These are phyloP conservation scores for Cherax quadricarinatus DNA, from an alignment of 1,140 invertebrate genomes.

Conservation along the genomic window DNA sequence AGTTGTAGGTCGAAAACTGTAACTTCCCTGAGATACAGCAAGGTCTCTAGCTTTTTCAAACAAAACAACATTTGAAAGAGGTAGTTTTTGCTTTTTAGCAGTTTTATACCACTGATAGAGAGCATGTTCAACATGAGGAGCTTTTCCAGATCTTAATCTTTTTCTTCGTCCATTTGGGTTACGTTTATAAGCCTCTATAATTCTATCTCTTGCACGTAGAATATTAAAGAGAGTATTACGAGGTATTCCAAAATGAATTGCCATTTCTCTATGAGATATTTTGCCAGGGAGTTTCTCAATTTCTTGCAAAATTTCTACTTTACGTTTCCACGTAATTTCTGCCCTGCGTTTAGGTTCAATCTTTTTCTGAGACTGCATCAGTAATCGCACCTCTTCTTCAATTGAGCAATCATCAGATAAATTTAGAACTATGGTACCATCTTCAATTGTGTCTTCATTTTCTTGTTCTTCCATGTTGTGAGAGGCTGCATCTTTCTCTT, in stretches of 20 bases:
- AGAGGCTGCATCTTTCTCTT: constrained; percentile 11
- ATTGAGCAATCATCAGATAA: constrained; percentile 44
- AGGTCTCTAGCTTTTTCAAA: constrained; percentile 54
- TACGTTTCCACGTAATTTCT: constrained; percentile 50
- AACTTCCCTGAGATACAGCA: constrained; percentile 36
- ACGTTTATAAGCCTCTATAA: constrained; percentile 42
- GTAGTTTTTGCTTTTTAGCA: constrained; percentile 43
- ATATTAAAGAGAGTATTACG: constrained; percentile 45
- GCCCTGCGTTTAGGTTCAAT: constrained; percentile 35
- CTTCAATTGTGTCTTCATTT: constrained; percentile 12
- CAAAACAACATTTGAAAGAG: constrained; percentile 39
- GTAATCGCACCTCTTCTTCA: constrained; percentile 42
- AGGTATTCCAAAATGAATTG: constrained; percentile 45
- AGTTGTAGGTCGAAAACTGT: constrained; percentile 33
- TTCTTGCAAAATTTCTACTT: constrained; percentile 35
- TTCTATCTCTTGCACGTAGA: constrained; percentile 32
- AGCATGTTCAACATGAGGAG: constrained; percentile 47
- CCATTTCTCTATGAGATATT: constrained; percentile 44
- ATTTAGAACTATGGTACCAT: constrained; percentile 28
- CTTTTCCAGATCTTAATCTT: constrained; percentile 43
- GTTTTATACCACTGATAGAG: constrained; percentile 33
- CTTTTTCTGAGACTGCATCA: constrained; percentile 47
- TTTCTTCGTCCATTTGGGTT: constrained; percentile 45
- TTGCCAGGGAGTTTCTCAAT: constrained; percentile 42
- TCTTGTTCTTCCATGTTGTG: constrained; percentile 6